These are phyloP conservation scores for Ganaspis brasiliensis DNA, from an alignment of 2,888 invertebrate species.

Conservation along the genomic window DNA sequence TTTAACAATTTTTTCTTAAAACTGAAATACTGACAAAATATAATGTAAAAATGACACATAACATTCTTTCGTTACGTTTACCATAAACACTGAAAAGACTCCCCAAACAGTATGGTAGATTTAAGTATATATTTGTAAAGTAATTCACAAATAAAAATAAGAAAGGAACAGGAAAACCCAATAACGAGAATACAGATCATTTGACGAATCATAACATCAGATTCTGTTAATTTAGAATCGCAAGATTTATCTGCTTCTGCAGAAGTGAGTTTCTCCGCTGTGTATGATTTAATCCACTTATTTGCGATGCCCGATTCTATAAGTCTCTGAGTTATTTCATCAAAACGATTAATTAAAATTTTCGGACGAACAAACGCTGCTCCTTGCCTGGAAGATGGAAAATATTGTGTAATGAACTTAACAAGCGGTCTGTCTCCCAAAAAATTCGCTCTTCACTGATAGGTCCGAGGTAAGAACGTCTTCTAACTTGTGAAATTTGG, in stretches of 20 bases:
- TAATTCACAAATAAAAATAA: neutral
- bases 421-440: neutral
- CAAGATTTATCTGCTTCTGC: neutral
- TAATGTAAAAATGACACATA: no score
- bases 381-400: no score
- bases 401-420: neutral
- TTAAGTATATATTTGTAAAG: no score
- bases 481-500: neutral
- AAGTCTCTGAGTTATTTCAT: neutral
- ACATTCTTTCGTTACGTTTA: no score
- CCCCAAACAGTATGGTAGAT: no score
- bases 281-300: neutral
- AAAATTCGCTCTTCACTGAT: neutral
- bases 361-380: no score
- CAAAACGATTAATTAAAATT: neutral
- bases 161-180: neutral
- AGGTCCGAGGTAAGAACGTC: neutral
- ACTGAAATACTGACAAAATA: no score
- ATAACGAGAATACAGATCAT: neutral
- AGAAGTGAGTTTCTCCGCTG: neutral
- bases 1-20: no score
- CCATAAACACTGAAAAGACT: no score
- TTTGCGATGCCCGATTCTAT: neutral
- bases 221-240: neutral
- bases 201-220: neutral